A percentile compares a stretch with the other conserved stretches of the same genome.
Evolutionary conservation across 1,140 invertebrate species (phyloP).

Genomic region (Drosophila micromelanica): DNA sequence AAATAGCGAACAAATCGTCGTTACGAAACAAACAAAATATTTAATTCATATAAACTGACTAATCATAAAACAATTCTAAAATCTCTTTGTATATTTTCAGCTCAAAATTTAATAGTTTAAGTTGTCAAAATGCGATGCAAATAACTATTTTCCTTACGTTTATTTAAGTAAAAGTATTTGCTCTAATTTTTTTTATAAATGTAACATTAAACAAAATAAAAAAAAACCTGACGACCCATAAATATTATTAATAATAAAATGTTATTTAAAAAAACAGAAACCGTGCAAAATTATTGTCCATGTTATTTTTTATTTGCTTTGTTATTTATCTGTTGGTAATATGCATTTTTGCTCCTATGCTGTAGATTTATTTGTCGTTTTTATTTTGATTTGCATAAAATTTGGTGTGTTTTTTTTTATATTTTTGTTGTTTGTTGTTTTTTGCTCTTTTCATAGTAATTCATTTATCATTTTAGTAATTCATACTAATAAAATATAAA

Average conservation of each 20-base stretch:
- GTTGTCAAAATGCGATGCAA: constrained; percentile 30
- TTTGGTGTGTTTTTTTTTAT: constrained; percentile 2
- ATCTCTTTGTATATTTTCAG: constrained; percentile 82
- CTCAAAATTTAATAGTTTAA: constrained; percentile 80
- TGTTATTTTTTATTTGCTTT: constrained; percentile 35
- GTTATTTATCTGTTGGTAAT: constrained; percentile 7
- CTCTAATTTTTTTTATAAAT: constrained; percentile 40
- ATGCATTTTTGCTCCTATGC: constrained; percentile 23
- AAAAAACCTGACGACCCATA: constrained; percentile 15
- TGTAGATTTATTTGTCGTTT: constrained; percentile 22
- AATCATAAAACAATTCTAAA: constrained; percentile 63
- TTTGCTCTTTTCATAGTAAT: not conserved
- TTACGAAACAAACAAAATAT: constrained; percentile 25
- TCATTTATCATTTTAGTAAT: too few species aligned
- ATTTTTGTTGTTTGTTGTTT: not conserved
- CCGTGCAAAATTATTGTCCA: constrained; percentile 36
- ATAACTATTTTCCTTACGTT: constrained; percentile 38
- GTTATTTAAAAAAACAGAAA: constrained; percentile 58
- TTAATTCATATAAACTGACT: constrained; percentile 49
- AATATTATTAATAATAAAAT: constrained; percentile 68
- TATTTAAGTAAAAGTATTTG: constrained; percentile 44
- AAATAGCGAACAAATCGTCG: constrained; percentile 12
- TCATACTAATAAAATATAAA: constrained; percentile 25
- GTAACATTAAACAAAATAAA: constrained; percentile 36
- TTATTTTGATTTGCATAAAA: not conserved